Evolutionary conservation across 2,888 invertebrate genomes (phyloP).

Genomic region (Syrphus vitripennis): DNA sequence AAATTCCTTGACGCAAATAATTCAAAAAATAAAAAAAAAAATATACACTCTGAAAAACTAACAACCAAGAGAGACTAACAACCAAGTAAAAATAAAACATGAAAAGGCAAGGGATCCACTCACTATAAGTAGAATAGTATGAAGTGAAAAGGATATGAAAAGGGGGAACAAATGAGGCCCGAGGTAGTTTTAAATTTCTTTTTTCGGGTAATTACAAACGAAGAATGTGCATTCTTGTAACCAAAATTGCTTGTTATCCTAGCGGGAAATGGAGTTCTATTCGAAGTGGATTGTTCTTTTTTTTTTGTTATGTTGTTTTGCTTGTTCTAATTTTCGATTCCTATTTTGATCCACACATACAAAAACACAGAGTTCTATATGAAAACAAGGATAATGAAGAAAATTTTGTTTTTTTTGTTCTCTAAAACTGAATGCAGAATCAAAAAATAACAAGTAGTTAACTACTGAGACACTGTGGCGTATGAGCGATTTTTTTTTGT

Average conservation of each 20-base stretch:
- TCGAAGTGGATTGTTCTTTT: slow-evolving; percentile 54
- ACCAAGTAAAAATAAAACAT: slow-evolving; percentile 37
- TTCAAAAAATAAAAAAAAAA: neutral
- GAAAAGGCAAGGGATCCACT: slow-evolving; percentile 29
- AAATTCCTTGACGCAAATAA: slow-evolving; percentile 45
- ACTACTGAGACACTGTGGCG: slow-evolving; percentile 41
- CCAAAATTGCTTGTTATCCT: slow-evolving; percentile 70
- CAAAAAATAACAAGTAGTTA: neutral
- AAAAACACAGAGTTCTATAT: too few relatives aligned
- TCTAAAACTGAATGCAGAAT: slow-evolving; percentile 4
- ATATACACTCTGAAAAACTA: slow-evolving; percentile 27
- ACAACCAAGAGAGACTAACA: slow-evolving; percentile 39
- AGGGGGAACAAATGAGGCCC: slow-evolving; percentile 59
- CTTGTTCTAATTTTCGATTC: slow-evolving; percentile 7
- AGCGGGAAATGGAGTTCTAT: slow-evolving; percentile 65
- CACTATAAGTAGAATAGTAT: neutral
- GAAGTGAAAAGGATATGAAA: neutral
- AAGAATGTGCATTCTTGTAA: slow-evolving; percentile 71
- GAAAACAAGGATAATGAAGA: slow-evolving; percentile 29
- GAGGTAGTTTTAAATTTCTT: slow-evolving; percentile 70
- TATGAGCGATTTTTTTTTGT: slow-evolving; percentile 9
- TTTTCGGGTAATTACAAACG: slow-evolving; percentile 69
- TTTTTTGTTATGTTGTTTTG: neutral
- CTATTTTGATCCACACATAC: neutral
- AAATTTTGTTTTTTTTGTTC: slow-evolving; percentile 20